Conservation (phyloP, 2,797 vertebrate genomes). For the Todus mexicanus region DNA sequence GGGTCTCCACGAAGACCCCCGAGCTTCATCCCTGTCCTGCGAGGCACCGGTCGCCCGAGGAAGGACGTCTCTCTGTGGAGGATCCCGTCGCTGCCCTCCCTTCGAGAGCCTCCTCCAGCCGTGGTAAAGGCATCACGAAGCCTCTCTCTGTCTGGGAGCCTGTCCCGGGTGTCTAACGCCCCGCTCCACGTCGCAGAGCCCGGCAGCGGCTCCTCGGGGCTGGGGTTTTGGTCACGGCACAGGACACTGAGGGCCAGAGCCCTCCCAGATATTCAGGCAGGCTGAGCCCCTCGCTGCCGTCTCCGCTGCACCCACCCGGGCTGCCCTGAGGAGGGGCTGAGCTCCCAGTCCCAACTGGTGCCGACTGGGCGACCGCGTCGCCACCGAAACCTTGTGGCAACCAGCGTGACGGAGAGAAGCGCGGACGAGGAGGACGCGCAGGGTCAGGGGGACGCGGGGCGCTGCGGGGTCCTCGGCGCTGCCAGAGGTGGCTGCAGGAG, state of each 20-base stretch:
- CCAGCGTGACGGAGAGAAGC: neutral
- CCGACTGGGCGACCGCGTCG: rapidly evolving
- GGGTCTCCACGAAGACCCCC: neutral
- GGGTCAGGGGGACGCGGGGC: rapidly evolving
- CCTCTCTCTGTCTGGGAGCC: neutral
- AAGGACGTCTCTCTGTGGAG: rapidly evolving
- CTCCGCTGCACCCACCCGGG: neutral
- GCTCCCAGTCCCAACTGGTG: neutral
- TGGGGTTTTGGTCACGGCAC: neutral
- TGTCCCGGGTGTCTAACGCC: rapidly evolving
- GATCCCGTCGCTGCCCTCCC: neutral
- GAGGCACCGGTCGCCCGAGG: rapidly evolving
- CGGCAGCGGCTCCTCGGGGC: rapidly evolving
- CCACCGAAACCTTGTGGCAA: neutral
- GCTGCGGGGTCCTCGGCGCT: rapidly evolving
- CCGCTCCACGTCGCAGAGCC: neutral
- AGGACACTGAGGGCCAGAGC: rapidly evolving
- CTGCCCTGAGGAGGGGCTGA: neutral
- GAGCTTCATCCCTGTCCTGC: rapidly evolving
- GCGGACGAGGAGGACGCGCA: rapidly evolving
- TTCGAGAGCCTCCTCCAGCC: neutral
- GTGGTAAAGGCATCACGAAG: rapidly evolving
- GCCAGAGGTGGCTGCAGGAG: neutral
- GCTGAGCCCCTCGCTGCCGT: neutral
- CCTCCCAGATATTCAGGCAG: neutral